These are phyloP conservation scores for Ifrita kowaldi DNA, from an alignment of 2,113 vertebrate genomes.

Conservation along the genomic window DNA sequence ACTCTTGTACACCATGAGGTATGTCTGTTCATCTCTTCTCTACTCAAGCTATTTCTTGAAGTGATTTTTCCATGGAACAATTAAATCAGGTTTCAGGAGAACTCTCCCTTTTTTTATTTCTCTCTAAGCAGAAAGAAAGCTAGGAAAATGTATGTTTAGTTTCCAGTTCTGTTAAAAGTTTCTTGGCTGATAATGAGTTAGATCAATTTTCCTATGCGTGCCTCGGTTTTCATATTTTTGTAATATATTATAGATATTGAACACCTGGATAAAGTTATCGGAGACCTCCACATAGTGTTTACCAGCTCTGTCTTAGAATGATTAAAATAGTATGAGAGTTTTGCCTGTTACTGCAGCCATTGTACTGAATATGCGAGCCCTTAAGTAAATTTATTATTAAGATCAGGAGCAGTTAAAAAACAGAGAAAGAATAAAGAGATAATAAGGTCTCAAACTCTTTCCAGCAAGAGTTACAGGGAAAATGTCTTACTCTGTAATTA, in stretches of 20 bases:
- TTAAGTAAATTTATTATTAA: not conserved
- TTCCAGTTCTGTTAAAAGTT: not conserved
- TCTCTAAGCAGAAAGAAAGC: not conserved
- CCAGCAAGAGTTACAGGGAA: not conserved
- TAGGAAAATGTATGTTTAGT: not conserved
- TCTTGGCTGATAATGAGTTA: not conserved
- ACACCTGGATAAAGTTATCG: not conserved
- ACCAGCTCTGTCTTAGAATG: not conserved
- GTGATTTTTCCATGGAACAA: not conserved
- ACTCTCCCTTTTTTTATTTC: not conserved
- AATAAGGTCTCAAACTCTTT: not conserved
- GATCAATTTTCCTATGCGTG: not conserved
- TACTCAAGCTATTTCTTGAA: not conserved
- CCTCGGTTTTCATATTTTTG: not conserved
- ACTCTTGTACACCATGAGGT: conserved; percentile 97
- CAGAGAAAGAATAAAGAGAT: not conserved
- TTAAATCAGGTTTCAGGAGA: not conserved
- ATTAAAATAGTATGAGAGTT: not conserved
- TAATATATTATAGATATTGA: not conserved
- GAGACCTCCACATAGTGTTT: not conserved
- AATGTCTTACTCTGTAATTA: not conserved
- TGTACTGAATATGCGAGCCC: not conserved
- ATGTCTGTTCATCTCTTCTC: not conserved
- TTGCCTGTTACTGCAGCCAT: not conserved
- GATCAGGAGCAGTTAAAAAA: not conserved